Evolutionary conservation across 1,140 invertebrate species (phyloP).

Genomic region (Globodera ellingtonae): DNA sequence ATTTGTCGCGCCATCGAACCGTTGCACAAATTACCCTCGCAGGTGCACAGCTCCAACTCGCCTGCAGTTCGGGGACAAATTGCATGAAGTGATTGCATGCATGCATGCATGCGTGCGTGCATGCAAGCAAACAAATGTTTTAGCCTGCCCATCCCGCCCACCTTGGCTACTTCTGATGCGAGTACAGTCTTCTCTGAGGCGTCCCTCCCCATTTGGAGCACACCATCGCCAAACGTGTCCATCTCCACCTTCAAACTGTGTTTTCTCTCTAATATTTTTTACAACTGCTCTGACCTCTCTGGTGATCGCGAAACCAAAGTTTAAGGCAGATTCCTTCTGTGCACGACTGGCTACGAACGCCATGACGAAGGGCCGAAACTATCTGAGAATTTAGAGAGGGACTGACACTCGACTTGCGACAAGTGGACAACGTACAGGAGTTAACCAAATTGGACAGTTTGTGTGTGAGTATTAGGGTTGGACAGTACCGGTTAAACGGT

Average conservation of each 20-base stretch:
- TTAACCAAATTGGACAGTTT: too few relatives aligned
- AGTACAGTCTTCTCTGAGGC: constrained; percentile 56
- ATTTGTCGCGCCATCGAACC: constrained; percentile 6
- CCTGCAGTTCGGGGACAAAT: constrained; percentile 12
- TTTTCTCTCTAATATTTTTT: constrained; percentile 34
- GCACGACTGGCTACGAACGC: constrained; percentile 52
- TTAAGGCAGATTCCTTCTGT: constrained; percentile 57
- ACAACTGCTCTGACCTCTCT: constrained; percentile 35
- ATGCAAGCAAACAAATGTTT: too few relatives aligned
- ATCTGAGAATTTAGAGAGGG: constrained; percentile 27
- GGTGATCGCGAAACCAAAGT: constrained; percentile 53
- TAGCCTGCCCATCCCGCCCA: constrained; percentile 11
- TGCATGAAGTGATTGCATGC: too few relatives aligned
- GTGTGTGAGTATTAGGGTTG: too few relatives aligned
- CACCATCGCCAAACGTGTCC: constrained; percentile 57
- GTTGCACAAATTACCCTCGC: constrained; percentile 58
- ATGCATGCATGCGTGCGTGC: too few relatives aligned
- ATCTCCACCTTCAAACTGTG: constrained; percentile 32
- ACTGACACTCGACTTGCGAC: too few relatives aligned
- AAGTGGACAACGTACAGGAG: too few relatives aligned
- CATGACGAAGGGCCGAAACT: constrained; percentile 49
- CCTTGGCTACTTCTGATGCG: constrained; percentile 55
- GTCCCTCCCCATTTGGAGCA: constrained; percentile 56
- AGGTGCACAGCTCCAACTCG: constrained; percentile 58
- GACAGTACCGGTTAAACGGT: too few relatives aligned